phyloP scores from a whole-genome alignment of 2,797 vertebrate genomes.

The Poeciliopsis presidionis region DNA sequence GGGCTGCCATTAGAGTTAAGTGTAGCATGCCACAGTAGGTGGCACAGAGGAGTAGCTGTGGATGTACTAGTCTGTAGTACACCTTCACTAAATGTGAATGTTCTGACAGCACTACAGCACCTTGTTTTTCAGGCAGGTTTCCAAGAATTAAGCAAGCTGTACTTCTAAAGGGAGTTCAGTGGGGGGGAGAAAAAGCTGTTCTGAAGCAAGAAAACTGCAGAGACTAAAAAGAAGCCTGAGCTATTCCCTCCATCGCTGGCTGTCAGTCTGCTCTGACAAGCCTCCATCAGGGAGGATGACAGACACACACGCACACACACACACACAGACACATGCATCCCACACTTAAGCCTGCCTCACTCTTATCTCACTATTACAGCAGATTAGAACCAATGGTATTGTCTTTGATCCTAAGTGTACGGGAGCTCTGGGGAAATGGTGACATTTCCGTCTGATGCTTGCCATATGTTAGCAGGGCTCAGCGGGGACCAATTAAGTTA shows the following conservation, averaged over 20 bases:
- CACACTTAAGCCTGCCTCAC: slow-evolving; percentile 50
- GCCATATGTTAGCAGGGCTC: slow-evolving; percentile 76
- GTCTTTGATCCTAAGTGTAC: slow-evolving; percentile 81
- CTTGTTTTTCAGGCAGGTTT: slow-evolving; percentile 41
- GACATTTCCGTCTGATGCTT: slow-evolving; percentile 80
- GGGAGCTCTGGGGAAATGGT: slow-evolving; percentile 74
- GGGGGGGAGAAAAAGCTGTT: slow-evolving; percentile 19
- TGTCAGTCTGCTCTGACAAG: slow-evolving; percentile 66
- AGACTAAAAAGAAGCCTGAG: slow-evolving; percentile 48
- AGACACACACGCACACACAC: slow-evolving; percentile 19
- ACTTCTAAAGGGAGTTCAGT: slow-evolving; percentile 43
- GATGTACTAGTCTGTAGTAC: slow-evolving; percentile 32
- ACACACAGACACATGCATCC: slow-evolving; percentile 23
- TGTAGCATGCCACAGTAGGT: slow-evolving; percentile 45
- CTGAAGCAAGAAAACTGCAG: slow-evolving; percentile 30
- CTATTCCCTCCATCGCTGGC: slow-evolving; percentile 46
- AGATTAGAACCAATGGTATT: slow-evolving; percentile 83
- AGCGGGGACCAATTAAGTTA: slow-evolving; percentile 82
- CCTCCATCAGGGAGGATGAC: slow-evolving; percentile 59
- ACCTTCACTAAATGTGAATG: slow-evolving; percentile 41
- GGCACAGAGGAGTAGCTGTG: slow-evolving; percentile 31
- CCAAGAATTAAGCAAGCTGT: slow-evolving; percentile 44
- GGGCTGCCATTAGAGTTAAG: slow-evolving; percentile 64
- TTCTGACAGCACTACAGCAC: slow-evolving; percentile 37
- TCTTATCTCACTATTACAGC: slow-evolving; percentile 83